A percentile compares a stretch with the other conserved stretches of the same genome.
Evolutionary conservation across 2,113 vertebrate species (phyloP).

Genomic region (Hiodon alosoides): DNA sequence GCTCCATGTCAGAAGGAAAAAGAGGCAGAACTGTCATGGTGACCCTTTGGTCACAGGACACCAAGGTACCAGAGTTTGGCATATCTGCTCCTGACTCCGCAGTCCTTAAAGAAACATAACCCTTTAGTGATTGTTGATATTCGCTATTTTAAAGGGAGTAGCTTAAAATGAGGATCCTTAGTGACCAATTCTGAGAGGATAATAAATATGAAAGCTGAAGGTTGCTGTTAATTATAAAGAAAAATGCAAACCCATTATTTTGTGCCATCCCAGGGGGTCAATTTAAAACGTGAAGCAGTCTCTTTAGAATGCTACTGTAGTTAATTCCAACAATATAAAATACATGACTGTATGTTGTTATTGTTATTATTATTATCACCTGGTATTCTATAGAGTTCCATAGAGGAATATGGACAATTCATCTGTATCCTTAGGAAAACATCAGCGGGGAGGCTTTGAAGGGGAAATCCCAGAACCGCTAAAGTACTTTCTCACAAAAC

Average conservation of each 20-base stretch:
- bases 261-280: background rate
- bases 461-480: too few relatives aligned
- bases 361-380: background rate
- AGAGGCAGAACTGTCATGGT: too few relatives aligned
- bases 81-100: too few relatives aligned
- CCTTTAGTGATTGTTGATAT: too few relatives aligned
- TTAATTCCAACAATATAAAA: background rate
- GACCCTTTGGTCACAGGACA: too few relatives aligned
- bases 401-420: too few relatives aligned
- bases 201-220: background rate
- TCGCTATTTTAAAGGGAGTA: background rate
- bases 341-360: background rate
- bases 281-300: background rate
- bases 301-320: background rate
- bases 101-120: too few relatives aligned
- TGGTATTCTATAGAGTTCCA: background rate
- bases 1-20: too few relatives aligned
- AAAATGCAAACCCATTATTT: background rate
- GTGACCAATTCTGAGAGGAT: background rate
- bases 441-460: too few relatives aligned
- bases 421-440: too few relatives aligned
- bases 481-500: background rate
- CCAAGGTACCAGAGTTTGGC: too few relatives aligned
- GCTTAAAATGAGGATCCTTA: slow-evolving; percentile 1
- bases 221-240: slow-evolving; percentile 11